Percentiles rank a stretch among this genome's conserved stretches.
phyloP scores from a whole-genome alignment of 2,113 vertebrate species.

The Hippocampus mohnikei region DNA sequence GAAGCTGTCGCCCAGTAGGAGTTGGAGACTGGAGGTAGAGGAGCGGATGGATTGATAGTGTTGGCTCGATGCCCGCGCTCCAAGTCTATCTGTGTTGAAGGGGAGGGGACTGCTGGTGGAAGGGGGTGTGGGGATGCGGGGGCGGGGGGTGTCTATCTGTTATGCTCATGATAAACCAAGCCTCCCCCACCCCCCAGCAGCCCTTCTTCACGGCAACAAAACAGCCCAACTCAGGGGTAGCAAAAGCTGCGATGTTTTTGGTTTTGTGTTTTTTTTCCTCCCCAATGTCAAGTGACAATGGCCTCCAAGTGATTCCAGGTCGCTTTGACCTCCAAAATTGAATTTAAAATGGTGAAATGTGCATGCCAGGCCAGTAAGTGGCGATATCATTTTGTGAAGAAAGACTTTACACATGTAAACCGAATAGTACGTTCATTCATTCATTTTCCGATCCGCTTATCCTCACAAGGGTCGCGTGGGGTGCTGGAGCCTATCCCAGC shows the following conservation, averaged over 20 bases:
- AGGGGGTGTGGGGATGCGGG: constrained; percentile 24
- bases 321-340: background rate
- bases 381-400: background rate
- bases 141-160: constrained; percentile 70
- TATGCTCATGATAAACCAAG: constrained; percentile 78
- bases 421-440: too few relatives aligned
- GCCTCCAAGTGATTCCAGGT: background rate
- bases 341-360: background rate
- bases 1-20: constrained; percentile 67
- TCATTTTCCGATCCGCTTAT: too few relatives aligned
- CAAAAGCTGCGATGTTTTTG: background rate
- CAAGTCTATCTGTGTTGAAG: constrained; percentile 73
- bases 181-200: constrained; percentile 60
- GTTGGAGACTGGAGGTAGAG: constrained; percentile 68
- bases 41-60: constrained; percentile 75
- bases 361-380: background rate
- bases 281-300: background rate
- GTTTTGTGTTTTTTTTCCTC: background rate
- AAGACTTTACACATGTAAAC: too few relatives aligned
- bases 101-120: constrained; percentile 61
- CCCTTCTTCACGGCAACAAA: constrained; percentile 58
- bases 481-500: too few relatives aligned
- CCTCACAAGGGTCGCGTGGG: too few relatives aligned
- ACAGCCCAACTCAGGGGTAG: constrained; percentile 1
- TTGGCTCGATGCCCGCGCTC: constrained; percentile 75